These are phyloP conservation scores for Cepaea hortensis DNA, from an alignment of 2,888 invertebrate genomes.

Conservation along the genomic window DNA sequence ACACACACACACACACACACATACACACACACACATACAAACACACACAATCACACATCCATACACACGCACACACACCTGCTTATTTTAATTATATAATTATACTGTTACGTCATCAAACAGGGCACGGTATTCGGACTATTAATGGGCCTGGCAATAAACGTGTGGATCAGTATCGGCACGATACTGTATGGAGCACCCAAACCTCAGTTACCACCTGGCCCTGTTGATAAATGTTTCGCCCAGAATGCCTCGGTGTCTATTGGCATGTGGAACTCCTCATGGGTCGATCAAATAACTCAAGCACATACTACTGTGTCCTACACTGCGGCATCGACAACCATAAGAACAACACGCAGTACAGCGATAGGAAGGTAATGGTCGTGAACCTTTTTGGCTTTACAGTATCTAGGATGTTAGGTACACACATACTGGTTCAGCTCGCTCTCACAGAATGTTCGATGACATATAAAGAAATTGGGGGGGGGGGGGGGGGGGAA, in stretches of 20 bases:
- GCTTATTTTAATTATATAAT: neutral
- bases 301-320: neutral
- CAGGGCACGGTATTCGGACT: constrained; percentile 45
- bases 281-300: neutral
- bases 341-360: neutral
- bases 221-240: constrained; percentile 33
- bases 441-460: neutral
- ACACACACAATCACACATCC: no score
- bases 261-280: neutral
- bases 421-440: neutral
- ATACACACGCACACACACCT: neutral
- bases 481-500: neutral
- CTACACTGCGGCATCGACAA: neutral
- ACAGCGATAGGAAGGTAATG: neutral
- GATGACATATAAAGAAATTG: neutral
- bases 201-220: constrained; percentile 24
- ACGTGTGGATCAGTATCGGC: constrained; percentile 44
- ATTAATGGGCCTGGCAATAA: constrained; percentile 33
- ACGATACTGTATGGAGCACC: constrained; percentile 39
- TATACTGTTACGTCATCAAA: neutral
- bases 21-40: neutral
- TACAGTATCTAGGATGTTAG: neutral
- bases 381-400: no score
- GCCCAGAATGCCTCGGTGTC: neutral
- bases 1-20: no score